Conservation (phyloP, 2,888 invertebrate genomes). For the Plutella xylostella region DNA sequence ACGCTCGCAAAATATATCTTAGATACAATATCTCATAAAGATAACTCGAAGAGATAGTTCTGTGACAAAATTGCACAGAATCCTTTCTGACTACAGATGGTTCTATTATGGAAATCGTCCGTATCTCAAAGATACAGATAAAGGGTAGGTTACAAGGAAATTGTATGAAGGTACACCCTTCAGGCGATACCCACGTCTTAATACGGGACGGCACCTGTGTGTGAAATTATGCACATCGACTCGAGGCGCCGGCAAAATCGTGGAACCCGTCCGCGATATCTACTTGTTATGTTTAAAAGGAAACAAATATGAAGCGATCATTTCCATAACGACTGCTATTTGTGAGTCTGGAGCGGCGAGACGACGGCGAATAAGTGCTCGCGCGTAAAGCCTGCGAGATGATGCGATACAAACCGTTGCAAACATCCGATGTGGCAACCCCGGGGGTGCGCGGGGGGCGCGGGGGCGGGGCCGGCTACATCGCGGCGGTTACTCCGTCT, state of each 20-base stretch:
- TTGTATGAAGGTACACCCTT: conserved; percentile 27
- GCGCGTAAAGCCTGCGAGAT: conserved; percentile 13
- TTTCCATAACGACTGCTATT: conserved; percentile 26
- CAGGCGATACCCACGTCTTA: too few species aligned
- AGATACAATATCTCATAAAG: conserved; percentile 30
- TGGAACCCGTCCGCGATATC: too few species aligned
- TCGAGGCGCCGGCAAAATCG: too few species aligned
- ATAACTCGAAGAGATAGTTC: conserved; percentile 43
- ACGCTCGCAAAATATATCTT: conserved; percentile 3
- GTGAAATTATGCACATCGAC: too few species aligned
- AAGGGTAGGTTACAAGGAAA: conserved; percentile 52
- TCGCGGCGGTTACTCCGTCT: conserved; percentile 39
- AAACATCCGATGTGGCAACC: conserved; percentile 40
- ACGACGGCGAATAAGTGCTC: conserved; percentile 18
- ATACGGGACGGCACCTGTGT: too few species aligned
- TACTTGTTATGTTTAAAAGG: conserved; percentile 19
- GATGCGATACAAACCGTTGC: conserved; percentile 28
- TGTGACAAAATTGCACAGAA: conserved; percentile 54
- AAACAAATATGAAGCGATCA: conserved; percentile 22
- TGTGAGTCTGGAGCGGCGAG: conserved; percentile 22
- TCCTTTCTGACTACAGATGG: conserved; percentile 52
- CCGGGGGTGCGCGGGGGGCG: conserved; percentile 17
- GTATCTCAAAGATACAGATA: conserved; percentile 49
- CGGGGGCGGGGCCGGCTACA: conserved; percentile 38
- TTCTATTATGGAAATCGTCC: conserved; percentile 52